Conservation (phyloP, 2,113 vertebrate species). For the Nyctereutes procyonoides region DNA sequence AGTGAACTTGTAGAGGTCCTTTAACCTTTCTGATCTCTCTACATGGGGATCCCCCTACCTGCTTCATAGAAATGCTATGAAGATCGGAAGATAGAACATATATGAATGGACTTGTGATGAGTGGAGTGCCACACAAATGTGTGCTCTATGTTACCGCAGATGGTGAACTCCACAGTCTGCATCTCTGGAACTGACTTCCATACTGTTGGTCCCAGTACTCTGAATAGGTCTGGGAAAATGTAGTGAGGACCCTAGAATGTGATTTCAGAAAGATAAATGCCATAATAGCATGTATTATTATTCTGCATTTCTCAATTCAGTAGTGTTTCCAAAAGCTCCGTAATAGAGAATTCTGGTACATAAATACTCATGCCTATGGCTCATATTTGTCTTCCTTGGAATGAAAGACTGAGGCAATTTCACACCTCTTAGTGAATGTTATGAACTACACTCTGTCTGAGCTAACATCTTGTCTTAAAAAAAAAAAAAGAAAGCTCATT, state of each 20-base stretch:
- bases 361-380: neutral
- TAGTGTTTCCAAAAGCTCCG: neutral
- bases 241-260: neutral
- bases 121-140: neutral
- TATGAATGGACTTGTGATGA: neutral
- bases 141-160: neutral
- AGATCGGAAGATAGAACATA: neutral
- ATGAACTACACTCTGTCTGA: neutral
- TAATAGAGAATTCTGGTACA: neutral
- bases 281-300: neutral
- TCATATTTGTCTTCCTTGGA: neutral
- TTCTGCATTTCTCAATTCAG: neutral
- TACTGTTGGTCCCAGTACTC: neutral
- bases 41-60: neutral
- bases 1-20: neutral
- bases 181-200: neutral
- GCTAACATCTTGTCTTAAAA: neutral
- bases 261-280: neutral
- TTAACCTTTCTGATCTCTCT: neutral
- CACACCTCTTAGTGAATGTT: neutral
- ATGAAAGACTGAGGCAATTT: neutral
- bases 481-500: neutral
- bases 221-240: neutral
- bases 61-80: neutral
- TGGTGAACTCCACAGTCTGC: neutral